These are phyloP conservation scores for Temnothorax curvispinosus DNA, from an alignment of 1,140 invertebrate species.

Conservation along the genomic window DNA sequence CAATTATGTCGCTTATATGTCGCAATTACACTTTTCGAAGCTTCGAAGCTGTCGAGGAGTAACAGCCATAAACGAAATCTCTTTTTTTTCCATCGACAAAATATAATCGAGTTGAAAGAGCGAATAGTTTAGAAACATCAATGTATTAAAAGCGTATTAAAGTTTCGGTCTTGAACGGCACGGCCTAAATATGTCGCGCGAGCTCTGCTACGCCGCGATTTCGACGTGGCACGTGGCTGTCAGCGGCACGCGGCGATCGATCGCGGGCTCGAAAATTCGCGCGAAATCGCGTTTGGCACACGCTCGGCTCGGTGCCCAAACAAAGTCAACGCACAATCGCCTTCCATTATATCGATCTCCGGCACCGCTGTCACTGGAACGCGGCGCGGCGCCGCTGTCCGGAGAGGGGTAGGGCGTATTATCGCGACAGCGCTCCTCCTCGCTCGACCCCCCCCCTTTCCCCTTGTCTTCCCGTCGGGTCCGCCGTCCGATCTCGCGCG, in stretches of 20 bases:
- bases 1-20: too few species aligned
- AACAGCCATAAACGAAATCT: background rate
- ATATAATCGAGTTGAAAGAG: background rate
- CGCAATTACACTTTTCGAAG: too few species aligned
- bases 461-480: background rate
- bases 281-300: conserved; percentile 48
- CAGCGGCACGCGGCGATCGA: conserved; percentile 58
- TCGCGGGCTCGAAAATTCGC: conserved; percentile 52
- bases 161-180: conserved; percentile 25
- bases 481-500: conserved; percentile 24
- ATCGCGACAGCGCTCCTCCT: conserved; percentile 46
- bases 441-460: background rate
- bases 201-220: conserved; percentile 20
- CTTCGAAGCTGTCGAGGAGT: too few species aligned
- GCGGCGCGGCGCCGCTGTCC: conserved; percentile 18
- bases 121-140: background rate
- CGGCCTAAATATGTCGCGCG: conserved; percentile 46
- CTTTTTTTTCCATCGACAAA: background rate
- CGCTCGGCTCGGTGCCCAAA: conserved; percentile 22
- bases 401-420: conserved; percentile 26
- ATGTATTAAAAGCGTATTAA: background rate
- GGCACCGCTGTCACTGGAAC: conserved; percentile 34
- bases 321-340: conserved; percentile 59
- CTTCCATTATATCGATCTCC: conserved; percentile 57
- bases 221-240: conserved; percentile 61